These are phyloP conservation scores for Stichodactyla helianthus DNA, from an alignment of 64 coral and sea anemone species.

Conservation along the genomic window DNA sequence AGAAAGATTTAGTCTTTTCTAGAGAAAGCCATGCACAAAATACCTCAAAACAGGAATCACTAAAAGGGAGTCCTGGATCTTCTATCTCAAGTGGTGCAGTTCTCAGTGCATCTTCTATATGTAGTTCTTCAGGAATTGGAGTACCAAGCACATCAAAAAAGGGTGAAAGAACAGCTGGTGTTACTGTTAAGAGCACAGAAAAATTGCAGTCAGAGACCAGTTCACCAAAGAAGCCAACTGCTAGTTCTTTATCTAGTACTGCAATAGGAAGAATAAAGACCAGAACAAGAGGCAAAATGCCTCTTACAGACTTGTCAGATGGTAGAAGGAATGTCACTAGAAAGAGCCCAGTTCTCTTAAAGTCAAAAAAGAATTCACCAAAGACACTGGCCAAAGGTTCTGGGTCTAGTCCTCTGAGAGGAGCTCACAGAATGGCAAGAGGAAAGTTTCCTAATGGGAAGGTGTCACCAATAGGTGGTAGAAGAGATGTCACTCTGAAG, in stretches of 20 bases:
- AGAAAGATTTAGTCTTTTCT: not conserved
- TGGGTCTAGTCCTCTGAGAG: not conserved
- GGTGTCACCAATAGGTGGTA: not conserved
- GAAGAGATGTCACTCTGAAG: too few species aligned
- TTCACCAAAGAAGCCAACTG: not conserved
- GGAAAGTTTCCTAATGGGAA: not conserved
- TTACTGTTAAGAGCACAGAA: not conserved
- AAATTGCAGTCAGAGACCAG: not conserved
- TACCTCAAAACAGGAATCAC: not conserved
- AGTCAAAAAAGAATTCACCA: not conserved
- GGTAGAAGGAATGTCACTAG: not conserved
- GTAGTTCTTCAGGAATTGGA: not conserved
- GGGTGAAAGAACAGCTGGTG: not conserved
- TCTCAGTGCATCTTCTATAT: not conserved
- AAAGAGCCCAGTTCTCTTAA: not conserved
- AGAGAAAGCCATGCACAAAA: not conserved
- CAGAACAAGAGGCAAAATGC: not conserved
- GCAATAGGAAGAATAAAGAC: not conserved
- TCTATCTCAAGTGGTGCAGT: not conserved
- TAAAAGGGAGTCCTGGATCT: not conserved
- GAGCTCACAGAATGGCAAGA: not conserved
- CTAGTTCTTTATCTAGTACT: not conserved
- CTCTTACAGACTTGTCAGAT: not conserved
- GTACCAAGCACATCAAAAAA: not conserved
- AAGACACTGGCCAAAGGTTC: not conserved